Evolutionary conservation across 1,140 invertebrate genomes (phyloP), one percentile per base, ranked within the genome.

Genomic region (Samia ricini): DNA sequence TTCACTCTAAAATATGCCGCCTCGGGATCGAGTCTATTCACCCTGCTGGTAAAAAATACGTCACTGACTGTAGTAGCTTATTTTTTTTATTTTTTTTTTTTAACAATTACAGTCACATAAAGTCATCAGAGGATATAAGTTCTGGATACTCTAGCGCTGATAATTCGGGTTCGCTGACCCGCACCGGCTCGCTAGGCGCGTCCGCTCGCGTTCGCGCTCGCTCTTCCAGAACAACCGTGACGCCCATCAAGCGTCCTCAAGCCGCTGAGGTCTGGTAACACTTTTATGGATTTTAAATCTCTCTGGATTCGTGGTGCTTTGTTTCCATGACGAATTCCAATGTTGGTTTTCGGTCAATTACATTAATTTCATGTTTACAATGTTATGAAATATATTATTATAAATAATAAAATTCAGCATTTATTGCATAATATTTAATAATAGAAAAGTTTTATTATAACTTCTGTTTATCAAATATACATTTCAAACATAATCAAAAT

Each of bases 121-220:
- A 91, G 60, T 92, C 92, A 0, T 89, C 85, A 4, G 92, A 93
- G 71, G 92, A 93, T 74, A 92, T 93, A 68, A 92, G 92, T 68
- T 91, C 91, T 2, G 91, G 91, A 6, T 92, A 92, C 76, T 91
- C 89, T 18, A 88, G 85, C 66, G 88, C 90, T 10, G 90, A 91
- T 61, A 90, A 85, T 69, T 83, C 81, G 1, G 88, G 81, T 42
- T 85, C 88, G 18, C 64, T 92, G 19, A 81, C 88, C 8, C 85
- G 92, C 66, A 86, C 92, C 6, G 89, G 88, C 2, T 93, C 92
- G 0, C 75, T 93, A 7, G 89, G 91, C 52, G 85, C 81, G 4
- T 69, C 69, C 6, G 72, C 73, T 0, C 62, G 85, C 15, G 75
- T 79, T 0, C 75, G 85, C n/a, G 75, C 72, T 5, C 79, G 85